Conservation (phyloP, 2,113 vertebrate genomes). For the Phocoena sinus region DNA sequence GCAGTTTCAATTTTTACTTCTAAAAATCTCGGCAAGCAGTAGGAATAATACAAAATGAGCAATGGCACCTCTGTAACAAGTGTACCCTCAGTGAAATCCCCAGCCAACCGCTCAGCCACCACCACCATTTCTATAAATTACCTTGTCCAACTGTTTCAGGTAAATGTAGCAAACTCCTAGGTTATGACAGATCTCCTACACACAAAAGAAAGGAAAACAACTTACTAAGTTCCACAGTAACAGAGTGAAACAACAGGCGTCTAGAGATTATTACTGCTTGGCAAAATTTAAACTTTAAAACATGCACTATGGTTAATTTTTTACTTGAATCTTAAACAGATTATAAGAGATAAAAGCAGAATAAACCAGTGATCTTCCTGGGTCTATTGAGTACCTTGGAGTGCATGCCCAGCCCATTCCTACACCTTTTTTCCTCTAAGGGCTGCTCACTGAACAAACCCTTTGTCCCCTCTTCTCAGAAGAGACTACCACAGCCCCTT, state of each 20-base stretch:
- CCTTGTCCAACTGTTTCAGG: conserved; percentile 93
- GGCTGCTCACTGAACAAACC: neutral
- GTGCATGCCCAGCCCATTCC: neutral
- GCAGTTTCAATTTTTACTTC: conserved; percentile 4
- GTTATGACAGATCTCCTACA: conserved; percentile 96
- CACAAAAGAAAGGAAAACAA: conserved; percentile 7
- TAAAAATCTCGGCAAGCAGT: neutral
- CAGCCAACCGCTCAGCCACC: neutral
- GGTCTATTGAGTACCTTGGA: neutral
- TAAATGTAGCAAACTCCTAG: conserved; percentile 95
- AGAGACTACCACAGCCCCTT: neutral
- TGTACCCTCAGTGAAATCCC: neutral
- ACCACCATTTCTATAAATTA: conserved; percentile 73
- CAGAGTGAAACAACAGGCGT: neutral
- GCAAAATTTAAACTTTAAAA: neutral
- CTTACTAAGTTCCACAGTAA: neutral
- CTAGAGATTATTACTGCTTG: neutral
- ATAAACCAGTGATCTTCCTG: neutral
- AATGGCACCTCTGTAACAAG: neutral
- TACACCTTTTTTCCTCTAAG: neutral
- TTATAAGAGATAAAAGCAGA: neutral
- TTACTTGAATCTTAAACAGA: neutral
- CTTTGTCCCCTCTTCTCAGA: neutral
- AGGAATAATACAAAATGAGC: neutral
- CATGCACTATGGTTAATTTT: neutral